Conservation (phyloP, 2,888 invertebrate species). For the Onchidella celtica region DNA sequence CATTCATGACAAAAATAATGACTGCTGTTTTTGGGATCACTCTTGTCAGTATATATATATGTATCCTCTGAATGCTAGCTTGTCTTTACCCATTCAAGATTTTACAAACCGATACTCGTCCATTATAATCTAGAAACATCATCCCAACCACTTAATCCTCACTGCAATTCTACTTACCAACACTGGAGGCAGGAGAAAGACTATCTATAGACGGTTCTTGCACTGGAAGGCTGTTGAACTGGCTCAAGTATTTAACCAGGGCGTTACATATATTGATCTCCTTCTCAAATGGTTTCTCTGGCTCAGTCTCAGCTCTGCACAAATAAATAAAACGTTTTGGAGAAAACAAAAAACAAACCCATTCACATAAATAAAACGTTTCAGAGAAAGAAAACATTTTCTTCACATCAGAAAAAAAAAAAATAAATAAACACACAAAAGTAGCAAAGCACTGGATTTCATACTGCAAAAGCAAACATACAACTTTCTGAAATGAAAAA, state of each 20-base stretch:
- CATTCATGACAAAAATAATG: no score
- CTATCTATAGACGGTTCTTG: slow-evolving; percentile 52
- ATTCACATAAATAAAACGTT: neutral
- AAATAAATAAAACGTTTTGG: neutral
- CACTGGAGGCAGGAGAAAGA: slow-evolving; percentile 24
- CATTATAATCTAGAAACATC: no score
- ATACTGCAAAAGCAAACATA: no score
- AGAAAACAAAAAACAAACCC: neutral
- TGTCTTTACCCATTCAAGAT: no score
- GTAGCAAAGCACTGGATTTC: no score
- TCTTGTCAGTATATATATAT: no score
- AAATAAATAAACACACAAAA: no score
- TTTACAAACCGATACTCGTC: no score
- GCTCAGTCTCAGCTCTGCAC: slow-evolving; percentile 70
- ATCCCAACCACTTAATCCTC: no score
- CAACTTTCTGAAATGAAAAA: no score
- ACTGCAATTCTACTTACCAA: slow-evolving; percentile 42
- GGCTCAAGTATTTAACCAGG: slow-evolving; percentile 72
- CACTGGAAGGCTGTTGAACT: slow-evolving; percentile 53
- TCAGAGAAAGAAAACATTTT: neutral
- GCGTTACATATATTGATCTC: slow-evolving; percentile 73
- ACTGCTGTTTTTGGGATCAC: no score
- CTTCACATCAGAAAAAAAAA: neutral
- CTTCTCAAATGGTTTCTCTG: slow-evolving; percentile 66
- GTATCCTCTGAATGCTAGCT: no score